phyloP scores from a whole-genome alignment of 2,113 vertebrate species.

The Chinchilla lanigera region DNA sequence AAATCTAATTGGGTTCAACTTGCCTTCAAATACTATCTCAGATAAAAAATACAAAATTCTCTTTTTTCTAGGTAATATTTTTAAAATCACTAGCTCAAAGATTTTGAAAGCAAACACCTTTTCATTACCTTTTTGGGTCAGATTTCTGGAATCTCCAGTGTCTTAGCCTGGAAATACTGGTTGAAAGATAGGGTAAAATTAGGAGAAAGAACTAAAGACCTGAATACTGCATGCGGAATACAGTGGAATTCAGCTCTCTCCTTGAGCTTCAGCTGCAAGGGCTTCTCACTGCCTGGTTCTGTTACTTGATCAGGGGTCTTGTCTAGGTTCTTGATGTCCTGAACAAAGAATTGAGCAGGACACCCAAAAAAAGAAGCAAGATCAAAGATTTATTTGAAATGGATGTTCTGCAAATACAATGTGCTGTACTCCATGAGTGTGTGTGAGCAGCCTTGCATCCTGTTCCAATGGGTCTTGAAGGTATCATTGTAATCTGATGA shows the following conservation, averaged over 20 bases:
- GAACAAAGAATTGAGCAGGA: background rate
- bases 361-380: background rate
- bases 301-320: background rate
- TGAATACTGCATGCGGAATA: background rate
- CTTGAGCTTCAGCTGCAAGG: background rate
- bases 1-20: background rate
- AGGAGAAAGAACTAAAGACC: background rate
- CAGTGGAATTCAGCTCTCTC: background rate
- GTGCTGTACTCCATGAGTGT: background rate
- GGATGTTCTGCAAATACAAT: background rate
- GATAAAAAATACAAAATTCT: background rate
- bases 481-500: background rate
- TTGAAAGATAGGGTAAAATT: background rate
- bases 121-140: background rate
- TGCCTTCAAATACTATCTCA: background rate
- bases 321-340: background rate
- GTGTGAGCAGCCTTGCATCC: background rate
- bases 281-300: background rate
- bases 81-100: background rate
- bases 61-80: background rate
- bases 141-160: background rate
- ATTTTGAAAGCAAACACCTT: slow-evolving; percentile 22
- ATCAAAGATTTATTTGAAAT: background rate
- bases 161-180: background rate
- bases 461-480: background rate